These are phyloP conservation scores for Catharus ustulatus DNA, from an alignment of 2,797 vertebrate genomes.

Conservation along the genomic window DNA sequence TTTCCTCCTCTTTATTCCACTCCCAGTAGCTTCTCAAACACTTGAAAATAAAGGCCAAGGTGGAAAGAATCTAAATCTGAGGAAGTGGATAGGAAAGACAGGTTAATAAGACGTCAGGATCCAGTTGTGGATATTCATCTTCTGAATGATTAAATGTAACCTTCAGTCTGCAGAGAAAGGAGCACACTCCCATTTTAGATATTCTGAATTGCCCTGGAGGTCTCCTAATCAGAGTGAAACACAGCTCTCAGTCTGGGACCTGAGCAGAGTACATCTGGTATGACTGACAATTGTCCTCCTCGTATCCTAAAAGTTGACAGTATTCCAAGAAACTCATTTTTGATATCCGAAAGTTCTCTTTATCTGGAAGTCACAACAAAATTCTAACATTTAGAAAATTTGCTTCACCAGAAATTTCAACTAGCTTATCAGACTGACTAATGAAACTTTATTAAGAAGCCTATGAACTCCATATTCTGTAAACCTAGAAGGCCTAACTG, in stretches of 20 bases:
- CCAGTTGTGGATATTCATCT: not conserved
- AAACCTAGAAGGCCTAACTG: not conserved
- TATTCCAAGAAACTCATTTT: not conserved
- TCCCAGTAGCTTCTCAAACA: not conserved
- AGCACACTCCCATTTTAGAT: not conserved
- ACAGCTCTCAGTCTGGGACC: not conserved
- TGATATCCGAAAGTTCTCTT: not conserved
- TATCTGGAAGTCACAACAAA: not conserved
- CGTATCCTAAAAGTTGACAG: rapidly evolving
- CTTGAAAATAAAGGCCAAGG: not conserved
- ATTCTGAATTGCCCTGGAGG: not conserved
- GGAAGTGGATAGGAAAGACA: not conserved
- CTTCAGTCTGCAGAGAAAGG: not conserved
- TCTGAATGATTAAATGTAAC: not conserved
- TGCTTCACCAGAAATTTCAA: not conserved
- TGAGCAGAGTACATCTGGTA: not conserved
- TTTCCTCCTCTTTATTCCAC: not conserved
- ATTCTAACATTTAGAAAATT: not conserved
- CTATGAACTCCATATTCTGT: not conserved
- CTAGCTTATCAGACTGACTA: not conserved
- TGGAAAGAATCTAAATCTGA: not conserved
- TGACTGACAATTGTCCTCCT: not conserved
- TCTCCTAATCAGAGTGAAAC: not conserved
- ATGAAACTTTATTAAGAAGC: not conserved
- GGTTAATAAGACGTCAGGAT: not conserved